phyloP scores from a whole-genome alignment of 2,888 invertebrate genomes.

The Ditylenchus weischeri region DNA sequence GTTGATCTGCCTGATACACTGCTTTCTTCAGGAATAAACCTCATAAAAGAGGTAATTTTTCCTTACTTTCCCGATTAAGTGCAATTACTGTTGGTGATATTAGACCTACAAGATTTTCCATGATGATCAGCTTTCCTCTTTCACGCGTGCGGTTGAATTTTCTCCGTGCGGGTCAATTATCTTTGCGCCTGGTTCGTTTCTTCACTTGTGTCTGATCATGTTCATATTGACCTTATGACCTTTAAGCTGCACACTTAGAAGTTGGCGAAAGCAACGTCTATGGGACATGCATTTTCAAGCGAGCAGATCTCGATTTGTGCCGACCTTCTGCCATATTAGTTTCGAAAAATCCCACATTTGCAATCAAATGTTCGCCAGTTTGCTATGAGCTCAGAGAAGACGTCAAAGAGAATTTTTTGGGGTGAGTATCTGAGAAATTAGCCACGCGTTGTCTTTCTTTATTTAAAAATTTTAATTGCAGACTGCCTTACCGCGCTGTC shows the following conservation, averaged over 20 bases:
- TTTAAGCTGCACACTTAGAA: constrained; percentile 50
- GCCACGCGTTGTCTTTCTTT: too few species aligned
- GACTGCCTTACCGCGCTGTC: constrained; percentile 75
- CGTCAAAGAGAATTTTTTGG: constrained; percentile 33
- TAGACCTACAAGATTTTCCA: constrained; percentile 70
- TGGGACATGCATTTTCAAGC: constrained; percentile 67
- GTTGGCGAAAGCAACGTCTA: constrained; percentile 61
- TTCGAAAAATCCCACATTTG: constrained; percentile 71
- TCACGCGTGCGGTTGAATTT: constrained; percentile 82
- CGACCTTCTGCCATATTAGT: constrained; percentile 37
- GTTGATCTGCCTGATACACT: constrained; percentile 27
- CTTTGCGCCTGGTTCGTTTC: constrained; percentile 73
- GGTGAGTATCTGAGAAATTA: background rate
- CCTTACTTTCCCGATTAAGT: background rate
- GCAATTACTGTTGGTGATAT: constrained; percentile 6
- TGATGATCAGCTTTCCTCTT: constrained; percentile 88
- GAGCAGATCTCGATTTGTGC: constrained; percentile 63
- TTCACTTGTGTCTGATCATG: background rate
- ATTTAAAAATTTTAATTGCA: constrained; percentile 26
- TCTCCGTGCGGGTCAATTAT: constrained; percentile 86
- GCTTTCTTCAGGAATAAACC: constrained; percentile 13
- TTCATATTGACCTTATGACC: background rate
- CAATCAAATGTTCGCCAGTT: constrained; percentile 76
- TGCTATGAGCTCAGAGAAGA: constrained; percentile 67
- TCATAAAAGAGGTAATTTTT: constrained; percentile 20